Conservation (phyloP, 2,888 invertebrate species). For the Ceriagrion tenellum region DNA sequence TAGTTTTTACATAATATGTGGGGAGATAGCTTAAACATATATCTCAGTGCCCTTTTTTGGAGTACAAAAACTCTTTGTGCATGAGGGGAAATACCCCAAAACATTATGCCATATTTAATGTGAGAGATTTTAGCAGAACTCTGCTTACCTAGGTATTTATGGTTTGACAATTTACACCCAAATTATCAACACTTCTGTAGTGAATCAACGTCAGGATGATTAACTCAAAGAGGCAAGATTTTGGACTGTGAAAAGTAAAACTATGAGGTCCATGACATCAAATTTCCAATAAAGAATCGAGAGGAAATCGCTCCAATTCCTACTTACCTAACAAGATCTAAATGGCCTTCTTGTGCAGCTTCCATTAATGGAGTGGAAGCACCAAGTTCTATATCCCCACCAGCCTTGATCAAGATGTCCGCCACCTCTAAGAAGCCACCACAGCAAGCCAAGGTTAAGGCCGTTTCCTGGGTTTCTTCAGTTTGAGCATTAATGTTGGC, state of each 20-base stretch:
- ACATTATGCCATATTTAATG: too few relatives aligned
- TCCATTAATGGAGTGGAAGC: constrained; percentile 99
- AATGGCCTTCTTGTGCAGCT: constrained; percentile 98
- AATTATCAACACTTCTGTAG: too few relatives aligned
- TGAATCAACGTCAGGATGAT: too few relatives aligned
- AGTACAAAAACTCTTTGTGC: too few relatives aligned
- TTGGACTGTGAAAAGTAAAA: background rate
- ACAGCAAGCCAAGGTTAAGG: constrained; percentile 95
- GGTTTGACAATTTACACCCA: too few relatives aligned
- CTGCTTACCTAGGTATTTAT: too few relatives aligned
- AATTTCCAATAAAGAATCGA: background rate
- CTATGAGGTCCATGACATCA: background rate
- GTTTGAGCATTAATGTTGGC: constrained; percentile 99
- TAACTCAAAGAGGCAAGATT: too few relatives aligned
- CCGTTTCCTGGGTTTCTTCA: constrained; percentile 99
- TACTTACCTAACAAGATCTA: constrained; percentile 87
- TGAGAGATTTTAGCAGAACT: too few relatives aligned
- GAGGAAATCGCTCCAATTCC: background rate
- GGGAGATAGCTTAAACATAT: too few relatives aligned
- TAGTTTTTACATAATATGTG: too few relatives aligned
- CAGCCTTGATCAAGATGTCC: constrained; percentile 96
- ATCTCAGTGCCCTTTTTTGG: too few relatives aligned
- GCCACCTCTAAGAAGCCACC: constrained; percentile 97
- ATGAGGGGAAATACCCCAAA: too few relatives aligned
- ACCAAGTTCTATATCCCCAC: constrained; percentile 96